phyloP scores from a whole-genome alignment of 2,888 invertebrate genomes.

The Julus scandinavius region DNA sequence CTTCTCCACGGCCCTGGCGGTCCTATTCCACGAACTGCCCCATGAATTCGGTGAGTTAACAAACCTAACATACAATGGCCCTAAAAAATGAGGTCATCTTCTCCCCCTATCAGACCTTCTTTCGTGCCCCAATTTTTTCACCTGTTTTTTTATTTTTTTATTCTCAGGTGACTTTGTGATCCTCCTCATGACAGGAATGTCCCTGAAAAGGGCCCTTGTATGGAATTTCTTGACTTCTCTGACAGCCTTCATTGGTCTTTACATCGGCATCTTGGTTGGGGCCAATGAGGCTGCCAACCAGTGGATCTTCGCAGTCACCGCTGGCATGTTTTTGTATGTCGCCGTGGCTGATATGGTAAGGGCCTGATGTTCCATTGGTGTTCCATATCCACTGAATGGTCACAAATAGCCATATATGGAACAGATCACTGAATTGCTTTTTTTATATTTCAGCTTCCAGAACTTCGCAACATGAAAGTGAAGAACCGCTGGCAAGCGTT shows the following conservation, averaged over 20 bases:
- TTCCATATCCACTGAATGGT: too few species aligned
- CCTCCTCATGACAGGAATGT: conserved; percentile 66
- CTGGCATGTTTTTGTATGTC: conserved; percentile 69
- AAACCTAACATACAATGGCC: too few species aligned
- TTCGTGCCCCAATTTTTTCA: too few species aligned
- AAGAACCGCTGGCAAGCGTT: conserved; percentile 45
- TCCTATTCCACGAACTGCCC: conserved; percentile 68
- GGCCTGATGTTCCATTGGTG: too few species aligned
- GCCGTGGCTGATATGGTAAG: conserved; percentile 67
- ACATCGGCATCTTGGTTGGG: conserved; percentile 65
- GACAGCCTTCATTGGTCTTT: conserved; percentile 67
- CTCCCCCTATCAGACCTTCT: too few species aligned
- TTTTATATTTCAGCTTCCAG: conserved; percentile 26
- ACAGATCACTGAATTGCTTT: too few species aligned
- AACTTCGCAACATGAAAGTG: conserved; percentile 45
- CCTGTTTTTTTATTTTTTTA: conserved; percentile 34
- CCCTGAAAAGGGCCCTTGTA: conserved; percentile 64
- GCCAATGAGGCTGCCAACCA: conserved; percentile 61
- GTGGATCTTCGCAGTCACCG: conserved; percentile 68
- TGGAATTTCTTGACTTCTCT: conserved; percentile 67
- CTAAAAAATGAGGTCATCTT: too few species aligned
- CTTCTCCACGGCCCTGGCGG: conserved; percentile 66
- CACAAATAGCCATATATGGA: too few species aligned
- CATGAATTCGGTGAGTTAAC: conserved; percentile 67
- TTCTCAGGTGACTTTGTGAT: conserved; percentile 67